Conservation (phyloP, 30 jellyfish, hydroid and myxozoan genomes). For the Calvadosia cruxmelitensis region DNA sequence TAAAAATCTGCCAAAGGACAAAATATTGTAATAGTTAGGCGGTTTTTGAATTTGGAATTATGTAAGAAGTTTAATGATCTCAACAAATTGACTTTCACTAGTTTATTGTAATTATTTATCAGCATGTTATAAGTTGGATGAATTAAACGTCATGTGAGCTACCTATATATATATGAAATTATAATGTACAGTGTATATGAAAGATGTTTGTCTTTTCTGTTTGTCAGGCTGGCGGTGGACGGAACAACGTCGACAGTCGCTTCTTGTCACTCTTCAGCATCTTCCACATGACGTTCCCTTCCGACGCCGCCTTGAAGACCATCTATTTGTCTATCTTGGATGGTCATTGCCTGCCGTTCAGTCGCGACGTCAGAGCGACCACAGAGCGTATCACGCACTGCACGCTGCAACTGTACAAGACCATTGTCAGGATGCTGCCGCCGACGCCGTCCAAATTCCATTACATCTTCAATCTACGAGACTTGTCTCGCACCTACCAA, state of each 20-base stretch:
- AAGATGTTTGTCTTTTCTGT: no score
- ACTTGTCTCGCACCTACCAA: slow-evolving; percentile 83
- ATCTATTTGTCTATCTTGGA: slow-evolving; percentile 69
- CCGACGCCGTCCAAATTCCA: slow-evolving; percentile 99
- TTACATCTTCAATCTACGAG: slow-evolving; percentile 95
- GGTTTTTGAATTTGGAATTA: no score
- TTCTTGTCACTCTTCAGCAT: slow-evolving; percentile 83
- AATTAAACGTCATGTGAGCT: no score
- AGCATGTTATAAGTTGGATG: no score
- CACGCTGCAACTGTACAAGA: slow-evolving; percentile 67
- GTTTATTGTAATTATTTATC: no score
- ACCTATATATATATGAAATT: no score
- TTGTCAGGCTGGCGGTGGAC: slow-evolving; percentile 98
- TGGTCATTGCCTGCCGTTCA: slow-evolving; percentile 86
- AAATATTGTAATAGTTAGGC: no score
- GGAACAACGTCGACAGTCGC: slow-evolving; percentile 93
- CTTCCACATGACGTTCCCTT: slow-evolving; percentile 87
- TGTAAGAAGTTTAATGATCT: no score
- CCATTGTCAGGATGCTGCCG: slow-evolving; percentile 77
- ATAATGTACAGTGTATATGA: no score
- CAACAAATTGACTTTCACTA: no score
- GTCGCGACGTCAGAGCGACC: slow-evolving; percentile 42
- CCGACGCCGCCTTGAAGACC: slow-evolving; percentile 70
- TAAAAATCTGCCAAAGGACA: no score
- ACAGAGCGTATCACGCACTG: slow-evolving; percentile 59